Evolutionary conservation across 2,888 invertebrate species (phyloP).

Genomic region (Anticlea derivata): DNA sequence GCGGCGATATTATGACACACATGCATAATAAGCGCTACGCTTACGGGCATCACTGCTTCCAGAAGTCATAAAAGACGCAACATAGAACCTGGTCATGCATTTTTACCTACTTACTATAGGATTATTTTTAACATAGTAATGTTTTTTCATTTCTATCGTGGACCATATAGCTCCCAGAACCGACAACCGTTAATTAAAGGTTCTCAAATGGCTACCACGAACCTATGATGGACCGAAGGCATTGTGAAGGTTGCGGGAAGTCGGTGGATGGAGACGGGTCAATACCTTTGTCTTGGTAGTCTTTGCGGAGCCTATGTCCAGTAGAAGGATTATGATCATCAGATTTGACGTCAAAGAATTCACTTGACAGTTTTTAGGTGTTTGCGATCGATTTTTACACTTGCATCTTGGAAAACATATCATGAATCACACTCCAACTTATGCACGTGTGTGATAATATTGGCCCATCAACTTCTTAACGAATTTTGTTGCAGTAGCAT

Average conservation of each 20-base stretch:
- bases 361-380: constrained; percentile 2
- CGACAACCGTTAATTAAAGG: no score
- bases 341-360: constrained; percentile 7
- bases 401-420: constrained; percentile 5
- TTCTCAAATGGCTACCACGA: no score
- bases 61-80: constrained; percentile 4
- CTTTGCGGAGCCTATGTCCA: no score
- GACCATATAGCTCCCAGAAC: no score
- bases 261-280: no score
- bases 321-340: no score
- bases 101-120: constrained; percentile 14
- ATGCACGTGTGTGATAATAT: constrained; percentile 62
- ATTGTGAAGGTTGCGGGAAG: no score
- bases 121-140: background rate
- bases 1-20: constrained; percentile 66
- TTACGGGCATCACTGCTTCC: constrained; percentile 12
- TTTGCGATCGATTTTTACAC: constrained; percentile 8
- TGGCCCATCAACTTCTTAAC: constrained; percentile 44
- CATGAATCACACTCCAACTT: constrained; percentile 26
- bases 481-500: constrained; percentile 65
- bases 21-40: constrained; percentile 42
- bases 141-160: no score
- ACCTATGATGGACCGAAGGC: no score
- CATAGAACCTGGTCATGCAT: constrained; percentile 1
- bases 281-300: no score